phyloP scores from a whole-genome alignment of 2,888 invertebrate species.

The Netelia melanura region DNA sequence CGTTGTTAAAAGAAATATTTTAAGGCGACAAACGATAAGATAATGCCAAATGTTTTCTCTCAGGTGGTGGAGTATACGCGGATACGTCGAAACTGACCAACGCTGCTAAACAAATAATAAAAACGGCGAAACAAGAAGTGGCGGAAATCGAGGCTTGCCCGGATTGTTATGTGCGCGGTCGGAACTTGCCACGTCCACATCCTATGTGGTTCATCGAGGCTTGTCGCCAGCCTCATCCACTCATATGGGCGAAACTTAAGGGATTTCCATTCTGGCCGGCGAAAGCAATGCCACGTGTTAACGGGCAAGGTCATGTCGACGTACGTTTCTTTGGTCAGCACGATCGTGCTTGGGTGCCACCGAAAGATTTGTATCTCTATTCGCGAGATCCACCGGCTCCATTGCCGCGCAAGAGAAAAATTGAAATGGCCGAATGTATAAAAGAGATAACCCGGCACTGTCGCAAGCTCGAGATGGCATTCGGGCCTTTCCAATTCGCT shows the following conservation, averaged over 20 bases:
- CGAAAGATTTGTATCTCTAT: constrained; percentile 93
- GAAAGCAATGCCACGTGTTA: constrained; percentile 92
- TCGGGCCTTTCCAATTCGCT: constrained; percentile 82
- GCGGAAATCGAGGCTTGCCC: constrained; percentile 97
- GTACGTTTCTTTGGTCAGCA: constrained; percentile 98
- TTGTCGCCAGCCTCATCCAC: constrained; percentile 94
- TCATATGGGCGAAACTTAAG: constrained; percentile 98
- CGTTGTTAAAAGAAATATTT: background rate
- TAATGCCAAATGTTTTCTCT: constrained; percentile 64
- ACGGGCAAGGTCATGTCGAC: constrained; percentile 90
- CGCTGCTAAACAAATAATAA: constrained; percentile 92
- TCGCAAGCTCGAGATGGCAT: constrained; percentile 79
- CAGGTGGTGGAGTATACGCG: constrained; percentile 87
- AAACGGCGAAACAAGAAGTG: constrained; percentile 95
- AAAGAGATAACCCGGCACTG: constrained; percentile 81
- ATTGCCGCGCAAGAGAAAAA: constrained; percentile 79
- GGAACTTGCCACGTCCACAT: constrained; percentile 85
- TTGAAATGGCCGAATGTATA: constrained; percentile 81
- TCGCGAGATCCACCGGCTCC: constrained; percentile 87
- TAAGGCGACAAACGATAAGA: background rate
- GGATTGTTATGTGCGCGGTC: constrained; percentile 96
- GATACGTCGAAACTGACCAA: constrained; percentile 90
- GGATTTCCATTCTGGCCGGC: constrained; percentile 99
- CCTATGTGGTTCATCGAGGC: constrained; percentile 96
- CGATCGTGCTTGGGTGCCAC: constrained; percentile 96